A percentile compares a stretch with the other conserved stretches of the same genome.
phyloP scores from a whole-genome alignment of 1,140 invertebrate species.

The Eumaeus atala region DNA sequence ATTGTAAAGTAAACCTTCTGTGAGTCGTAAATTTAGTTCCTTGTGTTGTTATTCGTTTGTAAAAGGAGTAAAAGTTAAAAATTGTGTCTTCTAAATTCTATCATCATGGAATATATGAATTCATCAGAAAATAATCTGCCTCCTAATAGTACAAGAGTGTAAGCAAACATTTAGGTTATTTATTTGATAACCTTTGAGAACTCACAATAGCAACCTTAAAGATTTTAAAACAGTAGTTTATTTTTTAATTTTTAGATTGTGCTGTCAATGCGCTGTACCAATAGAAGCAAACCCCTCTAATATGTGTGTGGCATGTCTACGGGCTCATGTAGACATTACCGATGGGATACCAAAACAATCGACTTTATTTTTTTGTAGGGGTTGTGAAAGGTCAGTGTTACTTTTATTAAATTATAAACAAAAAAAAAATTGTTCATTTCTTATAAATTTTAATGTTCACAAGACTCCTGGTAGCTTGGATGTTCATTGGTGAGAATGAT shows the following conservation, averaged over 20 bases:
- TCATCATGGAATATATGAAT: slow-evolving; percentile 53
- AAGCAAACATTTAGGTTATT: slow-evolving; percentile 25
- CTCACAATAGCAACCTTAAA: background rate
- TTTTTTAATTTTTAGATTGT: slow-evolving; percentile 75
- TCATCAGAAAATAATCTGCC: slow-evolving; percentile 37
- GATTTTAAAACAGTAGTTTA: no score
- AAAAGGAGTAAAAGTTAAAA: no score
- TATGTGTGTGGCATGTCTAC: slow-evolving; percentile 96
- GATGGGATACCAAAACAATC: slow-evolving; percentile 97
- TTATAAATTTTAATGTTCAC: no score
- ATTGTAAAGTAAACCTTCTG: no score
- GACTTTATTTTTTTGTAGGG: slow-evolving; percentile 90
- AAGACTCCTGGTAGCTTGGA: no score
- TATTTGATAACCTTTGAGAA: background rate
- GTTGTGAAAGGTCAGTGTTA: slow-evolving; percentile 84
- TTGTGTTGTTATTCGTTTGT: background rate
- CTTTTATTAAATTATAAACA: no score
- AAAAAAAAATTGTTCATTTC: no score
- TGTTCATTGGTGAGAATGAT: no score
- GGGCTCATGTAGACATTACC: slow-evolving; percentile 94
- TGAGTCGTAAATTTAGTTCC: no score
- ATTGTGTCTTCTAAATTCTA: background rate
- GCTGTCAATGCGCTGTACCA: slow-evolving; percentile 85
- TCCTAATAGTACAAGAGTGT: slow-evolving; percentile 46
- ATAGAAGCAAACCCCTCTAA: slow-evolving; percentile 97